phyloP scores from a whole-genome alignment of 2,113 vertebrate species.

The Zosterops borbonicus region DNA sequence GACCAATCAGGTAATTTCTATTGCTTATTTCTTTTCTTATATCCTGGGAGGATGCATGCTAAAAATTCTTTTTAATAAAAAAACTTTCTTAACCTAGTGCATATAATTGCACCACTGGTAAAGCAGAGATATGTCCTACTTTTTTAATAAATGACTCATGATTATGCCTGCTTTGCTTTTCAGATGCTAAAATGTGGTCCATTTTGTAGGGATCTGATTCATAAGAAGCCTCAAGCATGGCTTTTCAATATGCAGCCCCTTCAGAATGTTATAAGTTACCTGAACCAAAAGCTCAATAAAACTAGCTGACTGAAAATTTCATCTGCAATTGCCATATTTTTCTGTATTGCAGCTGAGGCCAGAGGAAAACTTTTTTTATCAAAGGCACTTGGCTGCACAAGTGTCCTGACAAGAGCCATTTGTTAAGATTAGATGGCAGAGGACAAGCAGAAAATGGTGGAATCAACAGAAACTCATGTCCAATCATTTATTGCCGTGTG shows the following conservation, averaged over 20 bases:
- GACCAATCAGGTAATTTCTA: slow-evolving; percentile 15
- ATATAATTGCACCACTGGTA: background rate
- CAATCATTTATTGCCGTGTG: background rate
- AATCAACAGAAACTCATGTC: slow-evolving; percentile 1
- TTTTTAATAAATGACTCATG: slow-evolving; percentile 13
- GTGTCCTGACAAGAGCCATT: background rate
- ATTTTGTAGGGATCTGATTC: background rate
- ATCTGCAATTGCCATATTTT: background rate
- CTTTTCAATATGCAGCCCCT: background rate
- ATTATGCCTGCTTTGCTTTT: background rate
- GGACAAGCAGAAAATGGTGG: background rate
- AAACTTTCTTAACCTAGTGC: background rate
- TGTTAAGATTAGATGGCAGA: background rate
- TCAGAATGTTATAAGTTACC: background rate
- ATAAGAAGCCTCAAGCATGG: background rate
- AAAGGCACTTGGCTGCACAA: background rate
- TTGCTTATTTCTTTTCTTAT: slow-evolving; percentile 21
- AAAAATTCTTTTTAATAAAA: slow-evolving; percentile 24
- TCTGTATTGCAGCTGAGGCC: background rate
- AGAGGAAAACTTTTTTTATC: background rate
- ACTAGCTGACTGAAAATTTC: background rate
- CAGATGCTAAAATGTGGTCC: background rate
- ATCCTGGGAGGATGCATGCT: background rate
- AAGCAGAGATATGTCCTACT: background rate
- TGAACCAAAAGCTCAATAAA: background rate